These are phyloP conservation scores for Dicyrtomina minuta DNA, from an alignment of 2,888 invertebrate genomes.

Conservation along the genomic window DNA sequence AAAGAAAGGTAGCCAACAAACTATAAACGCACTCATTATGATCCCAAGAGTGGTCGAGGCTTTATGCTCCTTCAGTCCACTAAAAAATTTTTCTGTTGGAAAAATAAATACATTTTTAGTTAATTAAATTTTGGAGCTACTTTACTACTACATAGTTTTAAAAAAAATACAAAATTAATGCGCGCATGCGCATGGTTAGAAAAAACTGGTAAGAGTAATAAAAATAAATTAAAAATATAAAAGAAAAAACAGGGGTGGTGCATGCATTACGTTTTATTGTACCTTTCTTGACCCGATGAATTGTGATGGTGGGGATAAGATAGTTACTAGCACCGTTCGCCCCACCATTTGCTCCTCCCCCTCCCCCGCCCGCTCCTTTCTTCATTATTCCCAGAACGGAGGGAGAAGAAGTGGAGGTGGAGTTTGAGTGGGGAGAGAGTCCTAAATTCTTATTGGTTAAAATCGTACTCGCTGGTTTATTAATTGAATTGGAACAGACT, in stretches of 20 bases:
- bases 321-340: constrained; percentile 30
- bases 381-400: constrained; percentile 21
- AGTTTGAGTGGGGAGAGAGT: background rate
- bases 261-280: background rate
- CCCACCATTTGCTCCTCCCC: constrained; percentile 8
- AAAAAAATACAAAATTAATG: background rate
- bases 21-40: constrained; percentile 90
- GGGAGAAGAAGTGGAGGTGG: constrained; percentile 24
- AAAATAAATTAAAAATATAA: background rate
- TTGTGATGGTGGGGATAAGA: constrained; percentile 41
- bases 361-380: constrained; percentile 9
- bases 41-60: constrained; percentile 96
- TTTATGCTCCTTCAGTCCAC: constrained; percentile 73
- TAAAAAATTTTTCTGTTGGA: constrained; percentile 48
- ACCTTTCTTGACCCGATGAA: constrained; percentile 51
- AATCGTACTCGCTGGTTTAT: background rate
- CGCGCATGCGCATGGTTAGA: background rate
- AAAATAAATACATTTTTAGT: too few species aligned
- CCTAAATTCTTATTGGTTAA: background rate
- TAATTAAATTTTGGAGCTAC: too few species aligned
- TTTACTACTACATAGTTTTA: too few species aligned
- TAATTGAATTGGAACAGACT: background rate
- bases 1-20: constrained; percentile 96
- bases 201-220: background rate
- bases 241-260: background rate